Evolutionary conservation across 2,113 vertebrate genomes (phyloP), one percentile per base, ranked within the genome.

Genomic region (Serilophus lunatus): DNA sequence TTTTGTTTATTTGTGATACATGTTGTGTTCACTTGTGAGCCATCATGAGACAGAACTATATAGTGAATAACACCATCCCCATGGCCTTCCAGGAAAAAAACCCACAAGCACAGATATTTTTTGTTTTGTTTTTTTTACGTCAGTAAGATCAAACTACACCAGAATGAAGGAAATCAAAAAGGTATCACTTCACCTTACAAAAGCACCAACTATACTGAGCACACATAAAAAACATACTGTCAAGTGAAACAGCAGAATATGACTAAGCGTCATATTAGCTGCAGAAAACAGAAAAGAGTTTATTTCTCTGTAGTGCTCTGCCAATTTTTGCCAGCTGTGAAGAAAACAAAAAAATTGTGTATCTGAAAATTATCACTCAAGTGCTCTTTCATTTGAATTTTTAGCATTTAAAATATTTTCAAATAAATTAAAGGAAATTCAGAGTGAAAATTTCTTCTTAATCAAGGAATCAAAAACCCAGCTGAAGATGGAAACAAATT

Each of bases 261-360:
- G 36, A 89, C 61, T 75, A 83, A 78, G 28, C 35, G 12, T 23
- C 33, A 28, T 36, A 86, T 4, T 75, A 40, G 31, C 49, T 69
- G 49, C 61, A 87, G 68, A 92, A 88, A 44, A 88, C 24, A 91
- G 44, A 86, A 70, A 78, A 42, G 24, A 82, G 5, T 13, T 59
- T 84, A 35, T 49, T 85, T 57, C 33, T 82, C 50, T 63, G 3
- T n/a, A 83, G 40, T n/a, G 66, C 18, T 88, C 76, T 88, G 71
- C 9, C 45, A 42, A 24, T 63, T 57, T 90, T 61, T 92, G 36
- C 22, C 75, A 86, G 59, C n/a, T 88, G 36, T 72, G 40, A 92
- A 88, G 54, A 77, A 95, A 88, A 92, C 14, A 79, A 85, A 82
- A 60, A n/a, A n/a, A n/a, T n/a, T n/a, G n/a, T n/a, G n/a, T 10